Percentiles rank a stretch among this genome's conserved stretches.
phyloP scores from a whole-genome alignment of 2,113 vertebrate species.

The Macroglossus sobrinus region DNA sequence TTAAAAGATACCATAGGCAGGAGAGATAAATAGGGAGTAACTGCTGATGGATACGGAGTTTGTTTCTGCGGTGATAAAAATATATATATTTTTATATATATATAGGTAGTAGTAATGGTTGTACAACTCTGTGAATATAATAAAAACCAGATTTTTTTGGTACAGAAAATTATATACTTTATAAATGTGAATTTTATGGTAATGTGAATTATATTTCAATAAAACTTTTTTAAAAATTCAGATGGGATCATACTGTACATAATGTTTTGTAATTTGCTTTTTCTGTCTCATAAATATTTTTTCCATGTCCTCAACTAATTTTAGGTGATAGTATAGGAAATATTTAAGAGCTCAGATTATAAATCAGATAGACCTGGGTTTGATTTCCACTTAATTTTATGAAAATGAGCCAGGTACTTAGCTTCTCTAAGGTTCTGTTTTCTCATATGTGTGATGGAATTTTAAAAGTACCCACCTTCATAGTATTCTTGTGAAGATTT shows the following conservation, averaged over 20 bases:
- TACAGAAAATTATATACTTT: not conserved
- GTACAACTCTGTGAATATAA: not conserved
- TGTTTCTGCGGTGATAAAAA: not conserved
- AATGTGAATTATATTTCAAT: not conserved
- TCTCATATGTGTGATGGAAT: not conserved
- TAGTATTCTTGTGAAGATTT: not conserved
- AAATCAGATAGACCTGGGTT: not conserved
- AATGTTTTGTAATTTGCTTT: slow-evolving; percentile 32
- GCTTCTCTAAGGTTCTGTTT: not conserved
- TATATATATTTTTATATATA: too few species aligned
- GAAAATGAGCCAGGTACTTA: not conserved
- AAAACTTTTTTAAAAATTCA: not conserved
- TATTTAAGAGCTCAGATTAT: not conserved
- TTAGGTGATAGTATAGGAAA: not conserved
- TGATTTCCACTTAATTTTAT: not conserved
- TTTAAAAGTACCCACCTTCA: not conserved
- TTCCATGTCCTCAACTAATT: not conserved
- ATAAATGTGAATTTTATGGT: slow-evolving; percentile 13
- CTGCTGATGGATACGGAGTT: not conserved
- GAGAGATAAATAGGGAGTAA: not conserved
- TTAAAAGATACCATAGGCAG: not conserved
- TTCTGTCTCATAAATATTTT: not conserved
- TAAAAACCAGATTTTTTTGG: not conserved
- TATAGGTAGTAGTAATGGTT: slow-evolving; percentile 8
- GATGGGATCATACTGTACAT: not conserved